Conservation (phyloP, 2,113 vertebrate genomes). For the Chionis minor region DNA sequence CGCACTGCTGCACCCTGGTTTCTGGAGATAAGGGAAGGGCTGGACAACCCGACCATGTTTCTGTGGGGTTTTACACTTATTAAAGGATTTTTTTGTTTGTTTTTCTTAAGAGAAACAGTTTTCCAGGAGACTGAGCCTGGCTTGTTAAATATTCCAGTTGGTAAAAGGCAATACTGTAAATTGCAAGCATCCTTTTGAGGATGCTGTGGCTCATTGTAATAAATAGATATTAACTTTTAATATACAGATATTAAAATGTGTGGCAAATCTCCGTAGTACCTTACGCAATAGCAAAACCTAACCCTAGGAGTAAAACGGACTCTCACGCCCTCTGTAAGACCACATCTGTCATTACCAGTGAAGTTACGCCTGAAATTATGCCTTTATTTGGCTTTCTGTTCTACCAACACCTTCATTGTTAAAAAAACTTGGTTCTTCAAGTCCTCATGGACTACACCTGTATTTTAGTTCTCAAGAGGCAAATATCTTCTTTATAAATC, state of each 20-base stretch:
- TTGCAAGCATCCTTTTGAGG: not conserved
- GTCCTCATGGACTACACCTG: not conserved
- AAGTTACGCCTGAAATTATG: not conserved
- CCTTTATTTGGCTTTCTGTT: not conserved
- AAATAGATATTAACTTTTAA: not conserved
- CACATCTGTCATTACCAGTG: not conserved
- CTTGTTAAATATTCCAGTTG: not conserved
- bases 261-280: not conserved
- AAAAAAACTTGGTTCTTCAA: not conserved
- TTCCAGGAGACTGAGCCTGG: not conserved
- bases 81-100: too few species aligned
- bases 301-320: not conserved
- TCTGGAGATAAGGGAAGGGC: not conserved
- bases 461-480: not conserved
- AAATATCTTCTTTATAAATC: not conserved
- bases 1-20: too few species aligned
- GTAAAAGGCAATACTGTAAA: not conserved
- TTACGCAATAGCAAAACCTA: not conserved
- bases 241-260: not conserved
- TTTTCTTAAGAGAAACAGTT: not conserved
- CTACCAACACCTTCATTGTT: not conserved
- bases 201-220: not conserved
- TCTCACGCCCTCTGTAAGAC: not conserved
- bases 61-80: not conserved
- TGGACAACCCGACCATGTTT: fast-evolving